A percentile compares a stretch with the other conserved stretches of the same genome.
phyloP scores from a whole-genome alignment of 2,888 invertebrate genomes.

The Heliconius ethilla region DNA sequence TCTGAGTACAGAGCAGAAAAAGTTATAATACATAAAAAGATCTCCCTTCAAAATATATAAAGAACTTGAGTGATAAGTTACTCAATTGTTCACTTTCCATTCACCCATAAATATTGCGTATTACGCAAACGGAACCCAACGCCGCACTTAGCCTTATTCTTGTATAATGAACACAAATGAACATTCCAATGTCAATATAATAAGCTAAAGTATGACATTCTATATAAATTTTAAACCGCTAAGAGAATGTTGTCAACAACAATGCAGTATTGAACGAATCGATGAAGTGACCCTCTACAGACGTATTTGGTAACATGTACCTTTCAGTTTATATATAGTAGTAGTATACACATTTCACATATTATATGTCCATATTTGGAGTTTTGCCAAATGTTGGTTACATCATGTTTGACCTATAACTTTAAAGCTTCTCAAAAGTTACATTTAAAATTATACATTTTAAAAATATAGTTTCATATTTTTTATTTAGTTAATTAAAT shows the following conservation, averaged over 20 bases:
- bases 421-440: background rate
- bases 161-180: too few relatives aligned
- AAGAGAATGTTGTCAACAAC: conserved; percentile 7
- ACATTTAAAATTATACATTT: background rate
- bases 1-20: too few relatives aligned
- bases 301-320: background rate
- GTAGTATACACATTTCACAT: background rate
- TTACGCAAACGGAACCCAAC: too few relatives aligned
- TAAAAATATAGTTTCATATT: background rate
- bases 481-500: background rate
- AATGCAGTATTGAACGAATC: background rate
- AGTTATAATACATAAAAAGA: too few relatives aligned
- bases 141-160: too few relatives aligned
- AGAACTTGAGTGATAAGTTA: too few relatives aligned
- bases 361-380: conserved; percentile 8
- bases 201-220: too few relatives aligned
- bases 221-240: background rate
- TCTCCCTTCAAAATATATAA: too few relatives aligned
- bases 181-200: too few relatives aligned
- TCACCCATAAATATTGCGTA: too few relatives aligned
- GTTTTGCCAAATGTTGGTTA: conserved; percentile 18
- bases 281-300: background rate
- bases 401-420: conserved; percentile 23
- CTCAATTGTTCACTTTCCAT: too few relatives aligned
- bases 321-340: background rate